These are phyloP conservation scores for Deilephila elpenor DNA, from an alignment of 2,888 invertebrate species.

Conservation along the genomic window DNA sequence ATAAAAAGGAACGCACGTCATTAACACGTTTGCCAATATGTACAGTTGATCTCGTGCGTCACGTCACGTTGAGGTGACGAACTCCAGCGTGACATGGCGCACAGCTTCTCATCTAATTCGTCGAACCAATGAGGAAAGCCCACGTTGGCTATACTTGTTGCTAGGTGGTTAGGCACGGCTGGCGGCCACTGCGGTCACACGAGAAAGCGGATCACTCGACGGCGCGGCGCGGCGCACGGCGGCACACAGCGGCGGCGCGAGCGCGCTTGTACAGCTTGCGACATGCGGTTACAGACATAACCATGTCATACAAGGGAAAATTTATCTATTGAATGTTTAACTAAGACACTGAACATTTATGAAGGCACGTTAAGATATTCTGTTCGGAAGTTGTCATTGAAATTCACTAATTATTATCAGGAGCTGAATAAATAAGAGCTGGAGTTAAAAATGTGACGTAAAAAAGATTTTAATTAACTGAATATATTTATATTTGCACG, in stretches of 20 bases:
- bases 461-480: no score
- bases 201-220: conserved; percentile 75
- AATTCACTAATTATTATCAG: not conserved
- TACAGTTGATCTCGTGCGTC: conserved; percentile 25
- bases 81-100: not conserved
- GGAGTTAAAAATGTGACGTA: no score
- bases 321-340: not conserved
- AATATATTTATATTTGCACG: no score
- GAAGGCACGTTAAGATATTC: not conserved
- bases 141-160: conserved; percentile 34
- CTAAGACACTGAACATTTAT: not conserved
- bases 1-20: not conserved
- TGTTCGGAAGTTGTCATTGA: not conserved
- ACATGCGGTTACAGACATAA: conserved; percentile 37
- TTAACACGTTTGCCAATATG: not conserved
- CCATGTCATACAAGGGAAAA: not conserved
- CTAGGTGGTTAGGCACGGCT: conserved; percentile 34
- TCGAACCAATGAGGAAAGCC: conserved; percentile 24
- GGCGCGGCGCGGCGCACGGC: conserved; percentile 42
- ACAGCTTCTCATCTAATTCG: conserved; percentile 5
- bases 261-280: conserved; percentile 42
- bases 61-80: conserved; percentile 14
- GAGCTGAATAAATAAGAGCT: not conserved
- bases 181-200: conserved; percentile 47
- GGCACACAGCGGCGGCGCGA: conserved; percentile 30